Percentiles rank a stretch among this genome's conserved stretches.
Evolutionary conservation across 2,888 invertebrate species (phyloP).

Genomic region (Pomacea canaliculata): DNA sequence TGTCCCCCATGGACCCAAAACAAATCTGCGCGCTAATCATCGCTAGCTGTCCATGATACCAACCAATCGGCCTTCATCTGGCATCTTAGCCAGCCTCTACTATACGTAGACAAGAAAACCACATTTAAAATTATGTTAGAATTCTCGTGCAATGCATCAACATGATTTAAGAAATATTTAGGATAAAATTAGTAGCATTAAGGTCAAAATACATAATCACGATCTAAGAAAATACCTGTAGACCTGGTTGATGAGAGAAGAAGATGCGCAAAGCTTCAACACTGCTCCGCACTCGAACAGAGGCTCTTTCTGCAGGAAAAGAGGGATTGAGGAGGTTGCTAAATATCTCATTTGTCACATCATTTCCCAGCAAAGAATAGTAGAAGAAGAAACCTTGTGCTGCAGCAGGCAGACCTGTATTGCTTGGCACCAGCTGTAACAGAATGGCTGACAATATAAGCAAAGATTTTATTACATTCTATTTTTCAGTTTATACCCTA

Average conservation of each 20-base stretch:
- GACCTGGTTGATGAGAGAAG: conserved; percentile 65
- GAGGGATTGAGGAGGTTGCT: conserved; percentile 67
- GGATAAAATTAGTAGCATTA: too few species aligned
- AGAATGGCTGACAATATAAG: not conserved
- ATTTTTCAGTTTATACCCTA: not conserved
- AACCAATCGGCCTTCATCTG: too few species aligned
- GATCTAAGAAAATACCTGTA: conserved; percentile 58
- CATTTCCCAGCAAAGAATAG: conserved; percentile 70
- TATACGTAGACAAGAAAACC: too few species aligned
- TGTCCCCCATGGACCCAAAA: too few species aligned
- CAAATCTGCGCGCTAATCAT: too few species aligned
- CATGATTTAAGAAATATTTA: too few species aligned
- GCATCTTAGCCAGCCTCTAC: too few species aligned
- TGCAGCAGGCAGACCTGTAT: conserved; percentile 52
- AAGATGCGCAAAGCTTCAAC: conserved; percentile 65
- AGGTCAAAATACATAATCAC: too few species aligned
- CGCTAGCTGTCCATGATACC: too few species aligned
- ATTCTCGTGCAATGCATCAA: too few species aligned
- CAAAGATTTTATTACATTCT: not conserved
- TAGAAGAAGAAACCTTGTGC: conserved; percentile 69
- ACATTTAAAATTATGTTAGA: too few species aligned
- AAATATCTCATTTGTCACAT: conserved; percentile 70
- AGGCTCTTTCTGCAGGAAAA: conserved; percentile 70
- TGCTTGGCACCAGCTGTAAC: conserved; percentile 64
- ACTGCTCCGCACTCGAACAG: conserved; percentile 68